Percentiles rank a stretch among this genome's conserved stretches.
These are phyloP conservation scores for Dryoscopus gambensis DNA, from an alignment of 2,113 vertebrate species.

Conservation along the genomic window DNA sequence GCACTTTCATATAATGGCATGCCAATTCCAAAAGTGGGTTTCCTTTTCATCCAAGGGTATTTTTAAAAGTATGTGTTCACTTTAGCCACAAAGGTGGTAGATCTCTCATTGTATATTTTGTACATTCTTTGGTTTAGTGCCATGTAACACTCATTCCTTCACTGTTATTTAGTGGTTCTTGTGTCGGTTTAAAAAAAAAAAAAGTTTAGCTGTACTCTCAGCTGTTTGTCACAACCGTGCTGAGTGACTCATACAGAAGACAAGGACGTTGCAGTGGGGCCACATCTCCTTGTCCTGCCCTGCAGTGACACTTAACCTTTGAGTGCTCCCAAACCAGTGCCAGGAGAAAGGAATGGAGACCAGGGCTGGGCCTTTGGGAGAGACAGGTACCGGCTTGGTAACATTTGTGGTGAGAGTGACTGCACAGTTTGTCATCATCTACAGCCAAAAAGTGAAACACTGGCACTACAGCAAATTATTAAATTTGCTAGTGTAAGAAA, in stretches of 20 bases:
- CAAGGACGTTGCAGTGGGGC: neutral
- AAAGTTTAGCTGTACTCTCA: neutral
- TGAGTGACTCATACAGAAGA: neutral
- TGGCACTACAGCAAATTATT: neutral
- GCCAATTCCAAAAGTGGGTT: neutral
- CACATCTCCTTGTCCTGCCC: neutral
- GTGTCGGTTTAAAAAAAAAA: neutral
- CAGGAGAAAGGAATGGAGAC: neutral
- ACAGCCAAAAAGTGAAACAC: neutral
- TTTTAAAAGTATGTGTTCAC: neutral
- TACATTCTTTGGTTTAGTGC: neutral
- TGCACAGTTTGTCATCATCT: neutral
- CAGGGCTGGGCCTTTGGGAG: neutral
- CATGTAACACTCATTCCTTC: neutral
- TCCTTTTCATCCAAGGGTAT: neutral
- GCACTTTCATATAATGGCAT: neutral
- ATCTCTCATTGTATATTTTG: neutral
- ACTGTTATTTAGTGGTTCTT: neutral
- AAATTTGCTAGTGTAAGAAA: neutral
- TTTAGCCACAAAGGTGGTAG: neutral
- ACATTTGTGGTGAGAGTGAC: neutral
- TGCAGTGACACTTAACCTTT: neutral
- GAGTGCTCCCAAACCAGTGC: neutral
- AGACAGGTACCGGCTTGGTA: accelerated
- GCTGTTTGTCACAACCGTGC: neutral